A percentile compares a stretch with the other conserved stretches of the same genome.
Conservation (phyloP, 2,888 invertebrate species). For the Schizaphis graminum region DNA sequence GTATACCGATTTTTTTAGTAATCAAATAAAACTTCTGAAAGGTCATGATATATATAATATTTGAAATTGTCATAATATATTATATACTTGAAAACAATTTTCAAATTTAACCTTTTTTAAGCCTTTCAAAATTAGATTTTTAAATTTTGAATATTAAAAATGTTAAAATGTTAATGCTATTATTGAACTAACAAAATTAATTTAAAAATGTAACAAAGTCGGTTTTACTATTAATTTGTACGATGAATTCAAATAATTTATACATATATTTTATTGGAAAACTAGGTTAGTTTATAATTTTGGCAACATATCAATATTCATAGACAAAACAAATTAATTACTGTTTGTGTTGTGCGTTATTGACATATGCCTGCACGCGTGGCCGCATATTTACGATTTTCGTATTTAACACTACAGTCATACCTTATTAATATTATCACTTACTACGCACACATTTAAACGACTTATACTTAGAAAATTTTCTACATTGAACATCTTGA, state of each 20-base stretch:
- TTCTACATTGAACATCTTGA: background rate
- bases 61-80: background rate
- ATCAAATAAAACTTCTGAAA: too few species aligned
- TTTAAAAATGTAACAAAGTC: background rate
- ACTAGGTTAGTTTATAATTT: background rate
- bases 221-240: background rate
- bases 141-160: background rate
- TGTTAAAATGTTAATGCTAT: background rate
- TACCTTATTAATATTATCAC: background rate
- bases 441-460: background rate
- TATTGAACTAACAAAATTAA: background rate
- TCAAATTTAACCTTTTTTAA: background rate
- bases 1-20: background rate
- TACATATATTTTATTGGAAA: background rate
- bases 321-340: too few species aligned
- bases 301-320: background rate
- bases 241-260: background rate
- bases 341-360: background rate
- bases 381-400: background rate
- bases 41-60: background rate
- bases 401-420: background rate
- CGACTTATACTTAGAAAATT: background rate
- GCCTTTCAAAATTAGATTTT: background rate
- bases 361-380: background rate
- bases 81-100: background rate